Percentiles rank a stretch among this genome's conserved stretches.
phyloP scores from a whole-genome alignment of 1,140 invertebrate genomes.

The Andricus grossulariae region DNA sequence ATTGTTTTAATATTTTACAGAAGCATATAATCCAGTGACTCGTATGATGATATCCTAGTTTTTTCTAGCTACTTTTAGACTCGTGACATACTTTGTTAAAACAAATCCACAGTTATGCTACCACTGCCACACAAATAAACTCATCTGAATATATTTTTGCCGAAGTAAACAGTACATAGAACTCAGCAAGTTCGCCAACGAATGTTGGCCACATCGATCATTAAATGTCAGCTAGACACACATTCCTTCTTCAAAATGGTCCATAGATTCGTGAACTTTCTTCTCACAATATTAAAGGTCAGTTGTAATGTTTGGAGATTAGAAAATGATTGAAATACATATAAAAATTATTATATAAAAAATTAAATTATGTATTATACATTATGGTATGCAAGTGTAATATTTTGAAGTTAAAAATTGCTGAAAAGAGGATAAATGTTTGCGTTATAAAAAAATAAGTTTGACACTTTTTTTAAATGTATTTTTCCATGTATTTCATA shows the following conservation, averaged over 20 bases:
- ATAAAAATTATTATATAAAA: too few relatives aligned
- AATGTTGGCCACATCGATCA: constrained; percentile 14
- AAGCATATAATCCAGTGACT: not conserved
- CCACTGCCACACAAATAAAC: not conserved
- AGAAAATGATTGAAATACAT: too few relatives aligned
- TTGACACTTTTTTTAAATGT: too few relatives aligned
- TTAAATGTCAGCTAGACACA: constrained; percentile 18
- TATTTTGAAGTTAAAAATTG: too few relatives aligned
- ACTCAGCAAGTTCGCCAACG: constrained; percentile 10
- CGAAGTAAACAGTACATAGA: not conserved
- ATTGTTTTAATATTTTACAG: not conserved
- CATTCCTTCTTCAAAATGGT: not conserved
- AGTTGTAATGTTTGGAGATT: too few relatives aligned
- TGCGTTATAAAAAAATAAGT: too few relatives aligned
- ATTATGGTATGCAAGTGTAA: too few relatives aligned
- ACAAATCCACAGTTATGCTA: not conserved
- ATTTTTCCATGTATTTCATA: too few relatives aligned
- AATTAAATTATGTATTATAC: too few relatives aligned
- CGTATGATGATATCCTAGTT: not conserved
- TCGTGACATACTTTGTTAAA: constrained; percentile 1
- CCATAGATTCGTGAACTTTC: not conserved
- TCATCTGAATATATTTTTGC: constrained; percentile 11
- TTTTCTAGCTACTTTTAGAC: not conserved
- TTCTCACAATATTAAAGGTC: not conserved
- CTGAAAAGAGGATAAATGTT: too few relatives aligned